Evolutionary conservation across 2,113 vertebrate species (phyloP).

Genomic region (Ictalurus punctatus): DNA sequence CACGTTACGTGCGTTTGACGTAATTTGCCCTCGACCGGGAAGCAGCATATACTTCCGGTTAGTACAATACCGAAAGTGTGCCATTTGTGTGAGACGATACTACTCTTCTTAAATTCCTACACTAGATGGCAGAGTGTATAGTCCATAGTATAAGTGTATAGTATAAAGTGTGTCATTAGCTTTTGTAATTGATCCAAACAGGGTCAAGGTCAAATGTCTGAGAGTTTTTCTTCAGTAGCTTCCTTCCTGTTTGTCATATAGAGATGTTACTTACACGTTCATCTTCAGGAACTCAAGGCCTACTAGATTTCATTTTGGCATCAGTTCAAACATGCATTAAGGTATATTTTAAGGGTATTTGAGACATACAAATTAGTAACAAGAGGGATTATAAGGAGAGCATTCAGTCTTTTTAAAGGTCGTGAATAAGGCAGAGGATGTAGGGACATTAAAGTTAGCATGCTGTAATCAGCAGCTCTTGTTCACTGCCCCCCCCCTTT

Average conservation of each 20-base stretch:
- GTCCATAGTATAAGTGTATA: too few relatives aligned
- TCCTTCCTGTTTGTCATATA: not conserved
- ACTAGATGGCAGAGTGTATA: too few relatives aligned
- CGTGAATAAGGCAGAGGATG: slow-evolving; percentile 37
- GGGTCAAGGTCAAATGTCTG: not conserved
- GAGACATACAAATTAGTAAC: not conserved
- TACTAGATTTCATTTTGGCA: not conserved
- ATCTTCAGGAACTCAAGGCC: not conserved
- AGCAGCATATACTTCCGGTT: too few relatives aligned
- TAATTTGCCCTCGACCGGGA: too few relatives aligned
- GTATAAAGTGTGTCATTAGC: too few relatives aligned
- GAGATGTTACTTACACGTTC: not conserved
- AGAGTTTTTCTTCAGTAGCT: not conserved
- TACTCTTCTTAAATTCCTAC: too few relatives aligned
- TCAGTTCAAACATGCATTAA: not conserved
- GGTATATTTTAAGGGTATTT: not conserved
- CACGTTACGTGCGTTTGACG: too few relatives aligned
- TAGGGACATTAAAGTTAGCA: slow-evolving; percentile 54
- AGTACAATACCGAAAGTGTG: too few relatives aligned
- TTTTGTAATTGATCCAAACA: not conserved
- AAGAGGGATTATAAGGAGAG: not conserved
- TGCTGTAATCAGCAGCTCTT: slow-evolving; percentile 45
- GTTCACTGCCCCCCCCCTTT: not conserved
- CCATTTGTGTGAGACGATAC: too few relatives aligned
- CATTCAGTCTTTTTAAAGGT: slow-evolving; percentile 32